phyloP scores from a whole-genome alignment of 2,797 vertebrate species.

The Falco berigora region DNA sequence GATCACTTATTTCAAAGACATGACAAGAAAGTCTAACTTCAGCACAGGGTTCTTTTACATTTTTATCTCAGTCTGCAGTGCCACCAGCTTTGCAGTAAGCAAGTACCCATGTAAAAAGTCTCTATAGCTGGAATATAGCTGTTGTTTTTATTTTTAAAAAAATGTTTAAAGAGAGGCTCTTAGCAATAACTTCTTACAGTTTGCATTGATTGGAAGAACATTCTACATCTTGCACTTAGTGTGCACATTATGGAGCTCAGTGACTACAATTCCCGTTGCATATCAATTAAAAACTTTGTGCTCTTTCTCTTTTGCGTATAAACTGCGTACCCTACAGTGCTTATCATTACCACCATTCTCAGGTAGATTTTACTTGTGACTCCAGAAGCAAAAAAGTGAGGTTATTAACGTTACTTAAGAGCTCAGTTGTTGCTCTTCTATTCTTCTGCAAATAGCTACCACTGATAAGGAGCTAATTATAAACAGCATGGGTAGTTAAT shows the following conservation, averaged over 20 bases:
- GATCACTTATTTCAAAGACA: constrained; percentile 53
- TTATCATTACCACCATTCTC: constrained; percentile 1
- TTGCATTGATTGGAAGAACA: constrained; percentile 3
- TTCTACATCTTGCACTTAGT: neutral
- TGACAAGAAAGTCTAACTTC: constrained; percentile 35
- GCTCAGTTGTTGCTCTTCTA: constrained; percentile 51
- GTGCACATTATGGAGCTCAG: neutral
- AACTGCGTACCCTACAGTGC: neutral
- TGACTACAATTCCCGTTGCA: constrained; percentile 29
- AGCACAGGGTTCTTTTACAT: neutral
- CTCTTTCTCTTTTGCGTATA: constrained; percentile 11
- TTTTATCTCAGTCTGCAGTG: constrained; percentile 20
- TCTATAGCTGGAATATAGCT: neutral
- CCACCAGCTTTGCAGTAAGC: constrained; percentile 23
- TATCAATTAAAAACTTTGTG: constrained; percentile 47
- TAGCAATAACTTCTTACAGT: neutral
- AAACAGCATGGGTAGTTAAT: constrained; percentile 70
- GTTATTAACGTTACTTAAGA: constrained; percentile 62
- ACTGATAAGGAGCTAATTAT: constrained; percentile 71
- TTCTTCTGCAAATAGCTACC: constrained; percentile 67
- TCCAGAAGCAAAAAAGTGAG: constrained; percentile 40
- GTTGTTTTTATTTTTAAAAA: neutral
- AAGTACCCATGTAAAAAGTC: neutral
- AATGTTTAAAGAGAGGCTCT: neutral
- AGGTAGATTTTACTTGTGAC: constrained; percentile 38